Base-by-base conservation (phyloP, 2,797 vertebrate genomes). In the Aselliscus stoliczkanus region DNA sequence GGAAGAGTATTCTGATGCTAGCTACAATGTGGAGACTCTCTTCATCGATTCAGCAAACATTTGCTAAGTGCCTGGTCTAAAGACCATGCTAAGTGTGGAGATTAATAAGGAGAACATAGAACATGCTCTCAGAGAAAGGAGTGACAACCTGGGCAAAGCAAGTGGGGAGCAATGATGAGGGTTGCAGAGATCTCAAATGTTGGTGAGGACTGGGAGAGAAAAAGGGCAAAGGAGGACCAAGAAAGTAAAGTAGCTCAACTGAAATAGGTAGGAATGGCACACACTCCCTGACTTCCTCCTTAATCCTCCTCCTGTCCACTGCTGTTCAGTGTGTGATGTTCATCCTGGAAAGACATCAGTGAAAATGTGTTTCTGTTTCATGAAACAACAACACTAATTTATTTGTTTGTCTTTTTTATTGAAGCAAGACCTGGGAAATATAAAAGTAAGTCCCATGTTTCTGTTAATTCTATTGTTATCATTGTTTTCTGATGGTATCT, bases 391-490 rank as follows among this genome's bases (percentile, higher is more conserved):
- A 52, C 37, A 56, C 69, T 97, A 92, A 95, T 39, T 95, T 86
- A 23, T 76, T 91, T 86, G 39, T 92, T 90, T 94, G 31, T 18
- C 65, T 94, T 93, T 91, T 90, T 75, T 88, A 90, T 91, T 93
- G 58, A 93, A 97, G 92, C 83, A 76, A 94, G 14, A 80, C 92
- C 79, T 83, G 90, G 50, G 14, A 73, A 21, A 42, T 1, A 70
- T 86, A 44, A 77, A 50, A n/a, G 95, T 97, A 97, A 91, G 97
- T 94, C 25, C 69, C 18, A 60, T 29, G 29, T 82, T 95, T 80
- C 34, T 84, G 29, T 91, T 64, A 20, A 14, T 81, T 89, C 62
- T 47, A 7, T 34, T 56, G 18, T 88, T 86, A 23, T 9, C 20
- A 29, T 3, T 87, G 23, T 1, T 86, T 84, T 75, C 44, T 90